These are phyloP conservation scores for Microctonus hyperodae DNA, from an alignment of 2,888 invertebrate genomes.

Conservation along the genomic window DNA sequence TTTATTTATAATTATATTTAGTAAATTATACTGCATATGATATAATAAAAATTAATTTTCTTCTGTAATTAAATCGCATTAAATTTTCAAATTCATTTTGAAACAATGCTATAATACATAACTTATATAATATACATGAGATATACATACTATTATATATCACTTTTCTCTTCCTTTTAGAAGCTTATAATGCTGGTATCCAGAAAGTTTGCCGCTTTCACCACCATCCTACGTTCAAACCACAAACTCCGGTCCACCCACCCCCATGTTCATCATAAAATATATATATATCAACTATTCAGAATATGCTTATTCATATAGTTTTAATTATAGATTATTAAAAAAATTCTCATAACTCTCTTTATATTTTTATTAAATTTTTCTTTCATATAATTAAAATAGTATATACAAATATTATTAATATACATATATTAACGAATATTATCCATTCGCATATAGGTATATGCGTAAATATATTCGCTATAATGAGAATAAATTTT, in stretches of 20 bases:
- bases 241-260: conserved; percentile 50
- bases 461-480: no score
- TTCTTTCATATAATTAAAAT: no score
- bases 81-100: no score
- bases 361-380: background rate
- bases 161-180: background rate
- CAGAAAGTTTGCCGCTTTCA: background rate
- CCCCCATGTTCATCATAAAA: conserved; percentile 37
- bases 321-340: background rate
- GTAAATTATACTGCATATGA: no score
- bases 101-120: background rate
- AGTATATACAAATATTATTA: no score
- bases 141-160: background rate
- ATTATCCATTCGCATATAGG: no score
- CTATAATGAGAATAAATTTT: no score
- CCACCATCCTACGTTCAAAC: conserved; percentile 46
- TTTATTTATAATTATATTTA: no score
- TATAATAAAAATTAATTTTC: no score
- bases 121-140: background rate
- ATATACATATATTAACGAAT: no score
- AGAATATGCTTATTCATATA: conserved; percentile 56
- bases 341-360: background rate
- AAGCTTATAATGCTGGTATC: background rate
- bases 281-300: conserved; percentile 56
- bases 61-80: no score